Percentiles rank a stretch among this genome's conserved stretches.
Evolutionary conservation across 2,113 vertebrate genomes (phyloP).

Genomic region (Coturnix japonica): DNA sequence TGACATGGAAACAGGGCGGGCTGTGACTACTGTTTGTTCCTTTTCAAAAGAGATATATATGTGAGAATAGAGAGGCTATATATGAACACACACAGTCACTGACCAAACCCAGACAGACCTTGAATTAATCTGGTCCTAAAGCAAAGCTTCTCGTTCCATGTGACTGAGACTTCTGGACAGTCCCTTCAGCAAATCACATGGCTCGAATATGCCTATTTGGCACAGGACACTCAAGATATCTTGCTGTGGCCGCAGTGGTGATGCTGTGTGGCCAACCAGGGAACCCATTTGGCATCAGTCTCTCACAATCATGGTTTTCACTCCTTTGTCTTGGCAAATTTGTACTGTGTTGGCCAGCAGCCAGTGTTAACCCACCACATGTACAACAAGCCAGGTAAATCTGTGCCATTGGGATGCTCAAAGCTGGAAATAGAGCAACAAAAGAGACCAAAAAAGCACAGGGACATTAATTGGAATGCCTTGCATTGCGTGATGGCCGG

Average conservation of each 20-base stretch:
- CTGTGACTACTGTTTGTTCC: no score
- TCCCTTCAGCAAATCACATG: fast-evolving
- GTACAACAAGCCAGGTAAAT: background rate
- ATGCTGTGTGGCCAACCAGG: background rate
- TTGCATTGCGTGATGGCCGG: fast-evolving
- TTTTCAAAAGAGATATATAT: background rate
- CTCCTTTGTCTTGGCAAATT: background rate
- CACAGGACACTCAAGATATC: background rate
- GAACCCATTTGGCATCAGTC: background rate
- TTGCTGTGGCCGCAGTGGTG: background rate
- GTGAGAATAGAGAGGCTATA: fast-evolving
- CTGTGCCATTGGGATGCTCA: fast-evolving
- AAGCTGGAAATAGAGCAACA: background rate
- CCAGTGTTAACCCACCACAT: fast-evolving
- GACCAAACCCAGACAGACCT: fast-evolving
- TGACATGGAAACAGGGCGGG: background rate
- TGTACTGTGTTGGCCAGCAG: fast-evolving
- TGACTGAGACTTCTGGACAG: fast-evolving
- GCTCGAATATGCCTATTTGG: fast-evolving
- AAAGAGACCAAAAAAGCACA: background rate
- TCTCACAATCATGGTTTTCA: background rate
- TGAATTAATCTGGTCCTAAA: background rate
- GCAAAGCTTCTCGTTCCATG: background rate
- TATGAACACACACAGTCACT: fast-evolving
- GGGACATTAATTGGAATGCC: fast-evolving